Evolutionary conservation across 2,113 vertebrate species (phyloP).

Genomic region (Castor canadensis): DNA sequence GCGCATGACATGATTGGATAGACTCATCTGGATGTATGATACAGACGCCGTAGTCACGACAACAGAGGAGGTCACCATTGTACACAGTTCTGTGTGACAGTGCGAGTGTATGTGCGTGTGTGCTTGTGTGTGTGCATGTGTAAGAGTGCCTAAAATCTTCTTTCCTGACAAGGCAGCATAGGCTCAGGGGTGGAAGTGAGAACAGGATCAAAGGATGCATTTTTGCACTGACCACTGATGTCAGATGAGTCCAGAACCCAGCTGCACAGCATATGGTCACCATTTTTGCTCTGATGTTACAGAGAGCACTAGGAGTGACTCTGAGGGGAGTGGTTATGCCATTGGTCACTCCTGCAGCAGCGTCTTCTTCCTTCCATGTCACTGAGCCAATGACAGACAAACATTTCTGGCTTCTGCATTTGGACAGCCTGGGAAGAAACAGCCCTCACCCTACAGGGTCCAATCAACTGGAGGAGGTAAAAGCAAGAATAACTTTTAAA

Average conservation of each 20-base stretch:
- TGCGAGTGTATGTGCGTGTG: neutral
- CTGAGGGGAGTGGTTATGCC: rapidly evolving
- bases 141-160: neutral
- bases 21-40: rapidly evolving
- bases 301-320: rapidly evolving
- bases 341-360: rapidly evolving
- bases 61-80: too few species aligned
- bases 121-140: neutral
- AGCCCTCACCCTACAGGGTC: neutral
- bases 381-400: rapidly evolving
- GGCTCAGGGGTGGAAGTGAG: neutral
- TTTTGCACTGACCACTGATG: rapidly evolving
- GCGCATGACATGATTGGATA: rapidly evolving
- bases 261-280: neutral
- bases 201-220: neutral
- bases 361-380: too few species aligned
- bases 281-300: rapidly evolving
- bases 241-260: neutral
- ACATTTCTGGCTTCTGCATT: neutral
- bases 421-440: neutral
- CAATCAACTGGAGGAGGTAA: rapidly evolving
- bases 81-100: too few species aligned
- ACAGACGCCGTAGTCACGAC: too few species aligned
- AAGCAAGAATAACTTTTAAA: neutral
- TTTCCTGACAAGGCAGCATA: neutral